These are phyloP conservation scores for Ptychochromis oligacanthus DNA, from an alignment of 2,113 vertebrate species.

Conservation along the genomic window DNA sequence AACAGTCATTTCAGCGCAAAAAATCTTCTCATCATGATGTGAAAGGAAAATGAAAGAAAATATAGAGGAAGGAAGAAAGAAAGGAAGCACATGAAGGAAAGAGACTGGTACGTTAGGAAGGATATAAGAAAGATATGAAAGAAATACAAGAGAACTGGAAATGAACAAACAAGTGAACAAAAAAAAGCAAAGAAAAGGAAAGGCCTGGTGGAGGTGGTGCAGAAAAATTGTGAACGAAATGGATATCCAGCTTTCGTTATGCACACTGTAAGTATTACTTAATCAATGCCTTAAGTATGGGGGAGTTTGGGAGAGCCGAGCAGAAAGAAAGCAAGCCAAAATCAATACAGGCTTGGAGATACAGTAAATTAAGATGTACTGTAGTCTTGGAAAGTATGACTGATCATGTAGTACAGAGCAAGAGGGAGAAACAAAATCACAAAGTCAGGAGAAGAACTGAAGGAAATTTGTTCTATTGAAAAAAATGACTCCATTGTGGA, in stretches of 20 bases:
- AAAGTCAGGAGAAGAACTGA: conserved; percentile 20
- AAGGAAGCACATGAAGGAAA: background rate
- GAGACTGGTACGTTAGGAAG: background rate
- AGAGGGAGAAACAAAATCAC: conserved; percentile 2
- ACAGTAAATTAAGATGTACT: conserved; percentile 39
- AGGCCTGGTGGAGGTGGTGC: background rate
- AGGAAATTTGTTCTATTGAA: conserved; percentile 37
- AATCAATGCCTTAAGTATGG: conserved; percentile 3
- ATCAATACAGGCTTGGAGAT: conserved; percentile 46
- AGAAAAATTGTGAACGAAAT: conserved; percentile 7
- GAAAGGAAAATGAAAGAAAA: background rate
- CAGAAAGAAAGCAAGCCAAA: conserved; percentile 27
- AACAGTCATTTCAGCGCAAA: background rate
- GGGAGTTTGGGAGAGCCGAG: conserved; percentile 15
- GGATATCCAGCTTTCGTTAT: conserved; percentile 32
- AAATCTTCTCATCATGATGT: background rate
- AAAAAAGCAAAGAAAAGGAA: background rate
- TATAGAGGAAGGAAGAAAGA: background rate
- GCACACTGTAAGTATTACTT: conserved; percentile 52
- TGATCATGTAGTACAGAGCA: conserved; percentile 1
- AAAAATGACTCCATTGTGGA: conserved; percentile 21
- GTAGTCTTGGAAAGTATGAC: conserved; percentile 18
- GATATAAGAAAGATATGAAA: background rate
- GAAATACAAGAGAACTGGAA: background rate
- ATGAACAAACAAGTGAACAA: background rate